These are phyloP conservation scores for Aphodius granarius DNA, from an alignment of 2,888 invertebrate species.

Conservation along the genomic window DNA sequence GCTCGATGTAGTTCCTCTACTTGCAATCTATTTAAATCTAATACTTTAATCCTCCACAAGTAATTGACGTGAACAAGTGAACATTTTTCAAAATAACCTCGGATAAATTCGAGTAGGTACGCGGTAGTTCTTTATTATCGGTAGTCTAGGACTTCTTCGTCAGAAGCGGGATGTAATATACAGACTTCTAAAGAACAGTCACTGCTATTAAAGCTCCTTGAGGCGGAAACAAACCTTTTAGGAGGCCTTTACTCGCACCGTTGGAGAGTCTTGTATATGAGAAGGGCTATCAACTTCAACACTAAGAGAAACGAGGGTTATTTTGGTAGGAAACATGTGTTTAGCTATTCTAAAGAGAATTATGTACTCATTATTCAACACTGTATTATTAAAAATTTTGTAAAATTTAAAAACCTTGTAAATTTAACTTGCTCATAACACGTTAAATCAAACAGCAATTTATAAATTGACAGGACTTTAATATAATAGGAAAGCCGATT, in stretches of 20 bases:
- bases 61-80: not conserved
- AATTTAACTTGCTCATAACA: no score
- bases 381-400: no score
- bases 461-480: no score
- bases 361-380: no score
- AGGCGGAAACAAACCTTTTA: not conserved
- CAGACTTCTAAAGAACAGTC: not conserved
- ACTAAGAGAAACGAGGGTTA: not conserved
- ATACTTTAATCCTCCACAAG: not conserved
- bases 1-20: conserved; percentile 31
- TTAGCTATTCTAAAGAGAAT: no score
- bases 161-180: no score
- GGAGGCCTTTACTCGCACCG: not conserved
- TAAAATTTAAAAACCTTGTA: no score
- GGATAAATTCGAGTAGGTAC: no score
- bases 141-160: no score
- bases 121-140: no score
- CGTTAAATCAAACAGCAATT: no score
- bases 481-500: no score
- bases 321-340: not conserved
- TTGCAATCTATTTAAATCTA: conserved; percentile 1
- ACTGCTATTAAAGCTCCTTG: not conserved
- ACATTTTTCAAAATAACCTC: not conserved
- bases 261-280: not conserved
- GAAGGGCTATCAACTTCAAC: not conserved